Conservation (phyloP, 2,113 vertebrate genomes). For the Leptobrachium leishanense region DNA sequence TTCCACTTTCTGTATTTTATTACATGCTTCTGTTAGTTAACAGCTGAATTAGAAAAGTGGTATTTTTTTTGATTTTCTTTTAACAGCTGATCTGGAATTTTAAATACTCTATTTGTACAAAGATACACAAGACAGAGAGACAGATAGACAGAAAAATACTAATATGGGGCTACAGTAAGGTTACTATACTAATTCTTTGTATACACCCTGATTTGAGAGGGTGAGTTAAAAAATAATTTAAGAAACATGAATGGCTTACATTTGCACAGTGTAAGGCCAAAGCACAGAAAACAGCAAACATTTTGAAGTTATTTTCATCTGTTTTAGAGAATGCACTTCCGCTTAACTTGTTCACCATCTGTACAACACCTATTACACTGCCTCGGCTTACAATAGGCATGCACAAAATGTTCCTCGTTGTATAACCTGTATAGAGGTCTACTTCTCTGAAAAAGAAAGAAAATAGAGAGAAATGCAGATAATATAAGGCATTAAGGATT, state of each 20-base stretch:
- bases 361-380: constrained; percentile 94
- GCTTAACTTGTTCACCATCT: constrained; percentile 98
- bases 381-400: constrained; percentile 98
- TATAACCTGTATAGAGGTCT: constrained; percentile 97
- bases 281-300: constrained; percentile 99
- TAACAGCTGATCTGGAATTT: too few relatives aligned
- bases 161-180: too few relatives aligned
- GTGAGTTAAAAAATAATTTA: too few relatives aligned
- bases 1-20: too few relatives aligned
- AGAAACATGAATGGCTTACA: constrained; percentile 70
- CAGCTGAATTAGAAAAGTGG: too few relatives aligned
- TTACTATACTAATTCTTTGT: too few relatives aligned
- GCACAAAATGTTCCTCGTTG: constrained; percentile 95
- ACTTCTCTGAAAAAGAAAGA: constrained; percentile 78
- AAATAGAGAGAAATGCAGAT: background rate
- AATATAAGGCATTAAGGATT: too few relatives aligned
- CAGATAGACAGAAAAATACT: background rate
- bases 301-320: constrained; percentile 99
- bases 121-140: too few relatives aligned
- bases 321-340: constrained; percentile 99
- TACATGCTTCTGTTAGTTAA: too few relatives aligned
- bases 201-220: too few relatives aligned
- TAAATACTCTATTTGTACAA: too few relatives aligned
- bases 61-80: too few relatives aligned
- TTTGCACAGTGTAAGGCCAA: constrained; percentile 99